Conservation (phyloP, 2,113 vertebrate species). For the Plecotus auritus region DNA sequence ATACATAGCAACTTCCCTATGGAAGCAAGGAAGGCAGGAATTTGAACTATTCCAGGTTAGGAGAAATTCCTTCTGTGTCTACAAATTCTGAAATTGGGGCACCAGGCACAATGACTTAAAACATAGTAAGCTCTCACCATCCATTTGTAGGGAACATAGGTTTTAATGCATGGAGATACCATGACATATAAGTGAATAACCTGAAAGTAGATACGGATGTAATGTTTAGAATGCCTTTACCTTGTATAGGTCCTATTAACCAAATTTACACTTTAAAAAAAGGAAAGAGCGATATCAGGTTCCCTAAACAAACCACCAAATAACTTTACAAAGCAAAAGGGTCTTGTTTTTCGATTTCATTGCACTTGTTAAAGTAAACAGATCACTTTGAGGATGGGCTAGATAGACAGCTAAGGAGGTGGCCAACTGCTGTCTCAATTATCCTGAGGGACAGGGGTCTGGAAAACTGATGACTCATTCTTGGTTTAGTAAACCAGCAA, state of each 20-base stretch:
- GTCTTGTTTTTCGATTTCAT: constrained; percentile 46
- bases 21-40: background rate
- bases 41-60: background rate
- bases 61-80: background rate
- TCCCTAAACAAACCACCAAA: constrained; percentile 24
- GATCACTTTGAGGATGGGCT: constrained; percentile 21
- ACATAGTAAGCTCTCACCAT: background rate
- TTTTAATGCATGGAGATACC: background rate
- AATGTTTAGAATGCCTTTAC: background rate
- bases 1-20: background rate
- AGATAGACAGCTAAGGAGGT: constrained; percentile 49
- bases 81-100: background rate
- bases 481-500: constrained; percentile 31
- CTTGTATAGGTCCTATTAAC: background rate
- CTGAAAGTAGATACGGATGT: background rate
- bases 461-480: constrained; percentile 72
- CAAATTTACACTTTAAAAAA: background rate
- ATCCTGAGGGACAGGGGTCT: constrained; percentile 66
- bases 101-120: background rate
- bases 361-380: constrained; percentile 59
- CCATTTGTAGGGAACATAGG: background rate
- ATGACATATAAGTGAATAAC: background rate
- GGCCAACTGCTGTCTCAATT: constrained; percentile 67
- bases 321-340: constrained; percentile 45
- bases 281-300: background rate